Evolutionary conservation across 2,113 vertebrate genomes (phyloP).

Genomic region (Salvelinus fontinalis): DNA sequence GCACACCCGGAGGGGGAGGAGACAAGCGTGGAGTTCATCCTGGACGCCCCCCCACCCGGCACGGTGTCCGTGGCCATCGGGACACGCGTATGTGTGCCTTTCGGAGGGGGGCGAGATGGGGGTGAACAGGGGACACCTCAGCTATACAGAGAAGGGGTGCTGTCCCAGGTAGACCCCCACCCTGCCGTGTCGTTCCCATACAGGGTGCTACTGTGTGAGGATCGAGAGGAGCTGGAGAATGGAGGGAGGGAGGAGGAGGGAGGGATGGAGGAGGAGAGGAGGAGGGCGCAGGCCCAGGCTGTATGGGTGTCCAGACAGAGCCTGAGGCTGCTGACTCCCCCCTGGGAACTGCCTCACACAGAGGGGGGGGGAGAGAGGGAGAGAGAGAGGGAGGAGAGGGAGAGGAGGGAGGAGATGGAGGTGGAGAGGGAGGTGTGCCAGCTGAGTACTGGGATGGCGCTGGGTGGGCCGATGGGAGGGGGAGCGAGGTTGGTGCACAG

Average conservation of each 20-base stretch:
- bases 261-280: conserved; percentile 46
- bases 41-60: conserved; percentile 79
- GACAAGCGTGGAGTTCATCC: conserved; percentile 73
- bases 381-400: conserved; percentile 74
- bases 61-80: conserved; percentile 74
- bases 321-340: conserved; percentile 81
- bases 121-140: conserved; percentile 69
- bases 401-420: conserved; percentile 74
- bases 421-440: conserved; percentile 83
- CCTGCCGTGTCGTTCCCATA: conserved; percentile 83
- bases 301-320: conserved; percentile 84
- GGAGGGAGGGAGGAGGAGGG: conserved; percentile 40
- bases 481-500: conserved; percentile 47
- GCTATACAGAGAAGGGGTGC: conserved; percentile 80
- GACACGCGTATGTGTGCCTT: conserved; percentile 80
- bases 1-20: conserved; percentile 27
- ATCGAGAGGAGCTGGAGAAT: conserved; percentile 32
- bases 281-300: conserved; percentile 58
- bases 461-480: conserved; percentile 37
- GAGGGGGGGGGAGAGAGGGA: conserved; percentile 71
- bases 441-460: conserved; percentile 80
- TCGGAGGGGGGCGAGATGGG: conserved; percentile 67
- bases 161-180: conserved; percentile 81
- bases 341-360: conserved; percentile 77
- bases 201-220: conserved; percentile 73